Percentiles rank a stretch among this genome's conserved stretches.
Conservation (phyloP, 2,888 invertebrate species). For the Eubasilissa splendida region DNA sequence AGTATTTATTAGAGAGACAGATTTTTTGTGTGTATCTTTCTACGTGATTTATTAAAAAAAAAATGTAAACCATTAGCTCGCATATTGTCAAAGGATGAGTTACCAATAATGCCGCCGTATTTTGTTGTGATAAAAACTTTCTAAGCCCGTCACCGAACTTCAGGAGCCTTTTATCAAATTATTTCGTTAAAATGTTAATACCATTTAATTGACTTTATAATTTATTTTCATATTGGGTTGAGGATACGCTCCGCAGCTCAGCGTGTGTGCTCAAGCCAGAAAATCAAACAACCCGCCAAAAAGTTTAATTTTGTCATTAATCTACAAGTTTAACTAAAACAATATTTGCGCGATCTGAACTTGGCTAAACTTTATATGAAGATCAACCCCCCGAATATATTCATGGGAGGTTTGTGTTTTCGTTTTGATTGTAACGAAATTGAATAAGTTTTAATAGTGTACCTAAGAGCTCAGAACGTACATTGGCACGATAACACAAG, state of each 20-base stretch:
- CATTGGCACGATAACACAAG: no score
- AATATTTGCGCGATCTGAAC: constrained; percentile 45
- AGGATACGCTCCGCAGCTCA: not conserved
- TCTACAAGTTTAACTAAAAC: constrained; percentile 43
- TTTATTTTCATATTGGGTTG: not conserved
- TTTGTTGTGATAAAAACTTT: not conserved
- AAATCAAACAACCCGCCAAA: constrained; percentile 35
- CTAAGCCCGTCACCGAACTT: not conserved
- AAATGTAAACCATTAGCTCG: no score
- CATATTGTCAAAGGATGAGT: no score
- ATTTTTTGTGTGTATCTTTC: no score
- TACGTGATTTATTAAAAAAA: no score
- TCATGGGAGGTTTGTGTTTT: constrained; percentile 30
- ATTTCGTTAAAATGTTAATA: constrained; percentile 33
- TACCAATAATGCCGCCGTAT: not conserved
- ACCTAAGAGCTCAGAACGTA: no score
- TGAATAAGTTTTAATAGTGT: constrained; percentile 47
- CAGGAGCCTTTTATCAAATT: constrained; percentile 29
- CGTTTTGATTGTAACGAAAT: constrained; percentile 40
- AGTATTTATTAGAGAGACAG: no score
- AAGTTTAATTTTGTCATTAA: constrained; percentile 49
- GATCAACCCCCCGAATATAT: constrained; percentile 31
- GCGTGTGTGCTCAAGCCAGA: constrained; percentile 14
- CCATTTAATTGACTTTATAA: not conserved
- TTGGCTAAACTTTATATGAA: constrained; percentile 17